These are phyloP conservation scores for Lycocerus yunnanus DNA, from an alignment of 2,888 invertebrate species.

Conservation along the genomic window DNA sequence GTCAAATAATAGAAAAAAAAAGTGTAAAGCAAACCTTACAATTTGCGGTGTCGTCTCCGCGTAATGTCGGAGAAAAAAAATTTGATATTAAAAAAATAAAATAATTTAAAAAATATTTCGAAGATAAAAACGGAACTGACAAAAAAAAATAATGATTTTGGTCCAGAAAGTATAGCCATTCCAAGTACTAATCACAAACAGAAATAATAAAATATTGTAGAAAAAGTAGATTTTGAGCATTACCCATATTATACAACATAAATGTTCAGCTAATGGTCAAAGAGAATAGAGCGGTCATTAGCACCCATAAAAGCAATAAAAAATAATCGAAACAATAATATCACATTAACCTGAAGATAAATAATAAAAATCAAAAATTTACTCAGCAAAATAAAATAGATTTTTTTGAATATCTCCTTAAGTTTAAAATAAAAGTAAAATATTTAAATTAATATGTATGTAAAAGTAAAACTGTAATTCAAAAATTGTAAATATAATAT, in stretches of 20 bases:
- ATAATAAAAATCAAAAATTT: no score
- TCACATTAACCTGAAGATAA: no score
- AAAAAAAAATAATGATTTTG: background rate
- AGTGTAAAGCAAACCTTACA: no score
- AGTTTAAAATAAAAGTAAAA: no score
- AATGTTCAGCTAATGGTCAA: background rate
- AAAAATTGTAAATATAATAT: no score
- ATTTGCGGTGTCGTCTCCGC: background rate
- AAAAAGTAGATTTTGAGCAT: background rate
- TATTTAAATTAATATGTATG: no score
- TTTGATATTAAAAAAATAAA: background rate
- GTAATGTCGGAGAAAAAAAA: background rate
- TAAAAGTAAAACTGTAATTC: no score
- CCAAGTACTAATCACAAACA: background rate
- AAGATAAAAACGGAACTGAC: background rate
- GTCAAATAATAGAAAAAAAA: background rate
- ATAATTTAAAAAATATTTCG: background rate
- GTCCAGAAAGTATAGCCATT: background rate
- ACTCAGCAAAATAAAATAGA: no score
- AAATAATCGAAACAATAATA: background rate
- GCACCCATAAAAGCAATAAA: background rate
- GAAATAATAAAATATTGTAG: background rate
- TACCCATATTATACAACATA: background rate
- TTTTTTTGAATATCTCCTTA: no score
- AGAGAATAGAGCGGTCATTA: background rate